phyloP scores from a whole-genome alignment of 2,797 vertebrate genomes.

The Botia almorhae region DNA sequence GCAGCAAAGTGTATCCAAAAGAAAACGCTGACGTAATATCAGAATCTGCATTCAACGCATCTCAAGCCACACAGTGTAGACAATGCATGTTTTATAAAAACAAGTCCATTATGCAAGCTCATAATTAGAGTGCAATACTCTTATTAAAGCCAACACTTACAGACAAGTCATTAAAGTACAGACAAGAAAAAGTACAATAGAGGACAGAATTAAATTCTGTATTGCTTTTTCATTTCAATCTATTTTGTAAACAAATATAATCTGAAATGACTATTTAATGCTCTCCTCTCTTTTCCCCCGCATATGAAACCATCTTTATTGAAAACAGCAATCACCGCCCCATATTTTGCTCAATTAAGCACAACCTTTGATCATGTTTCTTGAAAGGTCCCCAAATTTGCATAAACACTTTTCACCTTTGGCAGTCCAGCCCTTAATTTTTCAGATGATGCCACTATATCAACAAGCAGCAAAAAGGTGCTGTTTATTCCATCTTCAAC shows the following conservation, averaged over 20 bases:
- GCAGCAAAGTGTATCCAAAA: constrained; percentile 3
- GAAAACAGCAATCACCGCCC: constrained; percentile 28
- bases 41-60: constrained; percentile 30
- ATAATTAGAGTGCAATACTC: constrained; percentile 26
- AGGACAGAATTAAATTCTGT: constrained; percentile 42
- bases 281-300: constrained; percentile 4
- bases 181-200: constrained; percentile 8
- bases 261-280: constrained; percentile 21
- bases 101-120: constrained; percentile 35
- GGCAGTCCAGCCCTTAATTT: constrained; percentile 32
- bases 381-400: neutral
- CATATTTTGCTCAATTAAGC: neutral
- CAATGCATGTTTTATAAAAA: constrained; percentile 55
- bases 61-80: constrained; percentile 23
- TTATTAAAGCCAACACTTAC: constrained; percentile 21
- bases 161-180: constrained; percentile 37
- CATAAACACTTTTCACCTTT: constrained; percentile 36
- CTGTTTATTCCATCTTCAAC: constrained; percentile 41
- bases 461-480: constrained; percentile 30
- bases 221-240: constrained; percentile 56
- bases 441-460: constrained; percentile 15
- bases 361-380: constrained; percentile 8
- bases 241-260: constrained; percentile 1
- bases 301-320: neutral
- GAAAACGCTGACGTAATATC: neutral